Evolutionary conservation across 23 tunicate species (phyloP), one percentile per base, ranked within the genome.

Genomic region (Trididemnum clinides): DNA sequence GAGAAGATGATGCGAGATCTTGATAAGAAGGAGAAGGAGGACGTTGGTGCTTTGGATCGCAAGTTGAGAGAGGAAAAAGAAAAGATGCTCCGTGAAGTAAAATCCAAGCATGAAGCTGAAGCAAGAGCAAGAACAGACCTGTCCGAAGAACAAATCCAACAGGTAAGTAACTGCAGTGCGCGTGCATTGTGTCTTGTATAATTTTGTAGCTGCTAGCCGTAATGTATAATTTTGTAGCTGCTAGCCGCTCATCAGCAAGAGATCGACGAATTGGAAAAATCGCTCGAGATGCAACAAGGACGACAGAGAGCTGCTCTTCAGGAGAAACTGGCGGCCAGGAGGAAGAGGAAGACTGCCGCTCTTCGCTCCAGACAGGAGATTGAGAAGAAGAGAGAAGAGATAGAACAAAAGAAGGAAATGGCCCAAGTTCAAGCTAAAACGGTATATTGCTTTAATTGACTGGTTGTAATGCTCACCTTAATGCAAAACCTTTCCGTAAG

Each of bases 181-280:
- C n/a, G n/a, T n/a, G n/a, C n/a, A n/a, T n/a, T n/a, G n/a, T n/a
- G n/a, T n/a, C n/a, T n/a, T n/a, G n/a, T n/a, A n/a, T n/a, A n/a
- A n/a, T n/a, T n/a, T n/a, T n/a, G n/a, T n/a, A n/a, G 27, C 19
- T 51, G 28, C 34, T 49, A 22, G 34, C 19, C 19, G 7, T 50
- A 4, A 26, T 18, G 32, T 20, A 12, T 62, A 12, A 19, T 64
- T 66, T 64, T 78, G 5, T 76, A 94, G 98, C 90, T 94, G 4
- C 80, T 94, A 35, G 90, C 98, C 44, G 98, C 98, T 39, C 98
- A 94, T 49, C 88, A 81, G 30, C 98, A 94, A 89, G 98, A 94
- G 69, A 62, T 94, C 20, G 90, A 89, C 76, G 90, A 89, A 15
- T 72, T 94, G 1, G 89, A 88, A 33, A 62, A 80, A 64, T 79